phyloP scores from a whole-genome alignment of 1,140 invertebrate genomes.

The Anthonomus grandis region DNA sequence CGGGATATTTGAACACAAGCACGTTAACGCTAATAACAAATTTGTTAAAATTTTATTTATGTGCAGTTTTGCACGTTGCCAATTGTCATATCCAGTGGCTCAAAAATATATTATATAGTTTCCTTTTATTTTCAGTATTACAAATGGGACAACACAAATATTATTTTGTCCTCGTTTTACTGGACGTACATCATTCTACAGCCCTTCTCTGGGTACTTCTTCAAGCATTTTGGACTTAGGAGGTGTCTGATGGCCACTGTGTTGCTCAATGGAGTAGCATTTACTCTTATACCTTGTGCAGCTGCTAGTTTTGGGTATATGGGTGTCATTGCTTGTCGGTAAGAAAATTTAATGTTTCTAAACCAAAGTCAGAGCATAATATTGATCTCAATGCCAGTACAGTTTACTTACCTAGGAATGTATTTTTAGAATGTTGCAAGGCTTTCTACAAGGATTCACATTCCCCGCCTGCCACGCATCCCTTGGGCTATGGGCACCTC shows the following conservation, averaged over 20 bases:
- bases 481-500: constrained; percentile 18
- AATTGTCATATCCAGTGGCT: too few species aligned
- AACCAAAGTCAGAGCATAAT: not conserved
- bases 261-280: constrained; percentile 14
- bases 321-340: constrained; percentile 52
- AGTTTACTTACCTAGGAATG: not conserved
- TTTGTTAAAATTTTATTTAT: too few species aligned
- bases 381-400: not conserved
- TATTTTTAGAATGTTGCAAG: constrained; percentile 19
- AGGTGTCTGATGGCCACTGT: constrained; percentile 10
- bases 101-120: too few species aligned
- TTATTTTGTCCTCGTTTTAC: constrained; percentile 18
- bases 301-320: constrained; percentile 19
- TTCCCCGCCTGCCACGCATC: constrained; percentile 20
- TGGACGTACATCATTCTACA: constrained; percentile 25
- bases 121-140: constrained; percentile 36
- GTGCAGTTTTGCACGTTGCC: too few species aligned
- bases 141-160: constrained; percentile 49
- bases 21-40: too few species aligned
- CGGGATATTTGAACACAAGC: too few species aligned
- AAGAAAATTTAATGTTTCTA: not conserved
- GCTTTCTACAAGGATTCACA: constrained; percentile 21
- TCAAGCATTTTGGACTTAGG: constrained; percentile 16
- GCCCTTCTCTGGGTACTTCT: constrained; percentile 21
- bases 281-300: constrained; percentile 17